Evolutionary conservation across 2,797 vertebrate genomes (phyloP), one percentile per base, ranked within the genome.

Genomic region (Syndactyla subalaris): DNA sequence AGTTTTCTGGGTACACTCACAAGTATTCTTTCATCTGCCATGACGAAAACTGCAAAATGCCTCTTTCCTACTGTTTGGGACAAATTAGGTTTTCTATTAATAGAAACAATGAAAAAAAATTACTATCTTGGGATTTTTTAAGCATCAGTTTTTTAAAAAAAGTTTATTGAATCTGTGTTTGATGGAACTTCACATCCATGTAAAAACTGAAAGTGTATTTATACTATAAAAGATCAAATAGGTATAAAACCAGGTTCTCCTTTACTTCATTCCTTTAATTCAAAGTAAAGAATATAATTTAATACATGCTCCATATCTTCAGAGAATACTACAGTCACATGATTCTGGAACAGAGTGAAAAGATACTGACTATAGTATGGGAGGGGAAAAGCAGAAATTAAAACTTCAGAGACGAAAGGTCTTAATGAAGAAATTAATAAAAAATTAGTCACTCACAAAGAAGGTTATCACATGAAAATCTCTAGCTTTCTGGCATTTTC

Each of bases 41-140:
- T 0, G 0, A 65, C 26, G 23, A 85, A 62, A 79, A 61, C 22
- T 10, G 4, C 0, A 26, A 55, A 55, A 46, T 6, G 3, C 14
- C 13, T 65, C 54, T 72, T 46, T 75, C 54, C 46, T 78, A 59
- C 45, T 65, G 12, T 49, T 78, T 70, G n/a, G 27, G 55, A 77
- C 14, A 88, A 41, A 46, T 16, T 3, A 71, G 11, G 9, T 81
- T 67, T 84, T 71, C 39, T 81, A 19, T 67, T 77, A 80, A 39
- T 3, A 71, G 26, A 71, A 15, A 45, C 18, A 71, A 27, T 14
- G 7, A n/a, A 70, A 88, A 73, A 52, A 73, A 82, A n/a, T 11
- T 66, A 46, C 20, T 13, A 38, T 1, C 10, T 46, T 71, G 20
- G 0, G 1, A 6, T 20, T 75, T 88, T 62, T 70, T 29, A 83